Conservation (phyloP, 2,113 vertebrate genomes). For the Trachemys scripta region DNA sequence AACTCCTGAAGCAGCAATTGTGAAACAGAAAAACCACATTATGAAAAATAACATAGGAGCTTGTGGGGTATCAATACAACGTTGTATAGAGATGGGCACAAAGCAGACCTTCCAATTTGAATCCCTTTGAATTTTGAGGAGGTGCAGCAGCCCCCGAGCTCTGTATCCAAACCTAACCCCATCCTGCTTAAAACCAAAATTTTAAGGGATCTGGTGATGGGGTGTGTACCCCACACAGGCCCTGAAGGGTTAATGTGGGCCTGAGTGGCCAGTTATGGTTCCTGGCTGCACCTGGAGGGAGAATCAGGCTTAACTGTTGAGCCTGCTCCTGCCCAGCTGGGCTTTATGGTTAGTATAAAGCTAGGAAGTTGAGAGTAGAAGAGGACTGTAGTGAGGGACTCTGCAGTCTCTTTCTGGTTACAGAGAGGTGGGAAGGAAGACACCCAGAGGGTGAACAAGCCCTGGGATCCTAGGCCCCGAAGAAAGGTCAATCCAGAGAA, state of each 20-base stretch:
- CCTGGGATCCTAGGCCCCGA: not conserved
- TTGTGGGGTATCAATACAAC: not conserved
- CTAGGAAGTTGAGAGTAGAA: not conserved
- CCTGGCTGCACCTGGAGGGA: not conserved
- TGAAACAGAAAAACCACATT: not conserved
- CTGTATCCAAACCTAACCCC: not conserved
- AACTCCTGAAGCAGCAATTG: not conserved
- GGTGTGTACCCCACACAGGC: not conserved
- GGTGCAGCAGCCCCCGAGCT: not conserved
- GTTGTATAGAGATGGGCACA: not conserved
- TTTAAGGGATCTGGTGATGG: not conserved
- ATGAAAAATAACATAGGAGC: not conserved
- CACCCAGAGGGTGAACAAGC: not conserved
- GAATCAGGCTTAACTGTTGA: not conserved
- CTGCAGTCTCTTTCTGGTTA: not conserved
- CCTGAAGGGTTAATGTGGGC: not conserved
- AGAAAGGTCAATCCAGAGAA: not conserved
- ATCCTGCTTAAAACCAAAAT: not conserved
- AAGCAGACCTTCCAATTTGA: not conserved
- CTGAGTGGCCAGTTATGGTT: not conserved
- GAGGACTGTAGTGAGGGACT: not conserved
- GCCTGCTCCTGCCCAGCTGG: not conserved
- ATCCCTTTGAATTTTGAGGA: not conserved
- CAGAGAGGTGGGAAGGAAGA: not conserved
- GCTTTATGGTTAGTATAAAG: not conserved